Evolutionary conservation across 1,140 invertebrate genomes (phyloP), one percentile per base, ranked within the genome.

Genomic region (Limonius californicus): DNA sequence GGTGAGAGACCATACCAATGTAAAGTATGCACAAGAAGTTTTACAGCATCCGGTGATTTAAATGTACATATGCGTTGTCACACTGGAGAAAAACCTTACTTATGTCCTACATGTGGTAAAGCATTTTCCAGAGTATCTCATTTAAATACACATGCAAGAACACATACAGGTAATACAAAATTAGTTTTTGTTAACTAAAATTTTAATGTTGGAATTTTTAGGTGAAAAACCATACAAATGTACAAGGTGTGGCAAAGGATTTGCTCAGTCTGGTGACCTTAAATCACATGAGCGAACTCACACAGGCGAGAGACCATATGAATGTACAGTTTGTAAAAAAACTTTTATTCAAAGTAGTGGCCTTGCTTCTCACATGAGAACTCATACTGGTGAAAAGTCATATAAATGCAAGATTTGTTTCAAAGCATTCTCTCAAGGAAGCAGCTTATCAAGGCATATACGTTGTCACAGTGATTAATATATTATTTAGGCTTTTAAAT

Each of bases 141-240:
- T 43, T 27, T 61, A 4, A 43, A 61, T 14, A 32, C 27, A n/a
- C 59, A 61, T 27, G 23, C 35, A 15, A 30, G 59, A 21, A 61
- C 43, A 18, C 59, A 61, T 19, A 61, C 45, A 19, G 45, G 45
- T 39, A 39, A 11, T 39, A 12, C n/a, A n/a, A n/a, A n/a, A n/a
- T n/a, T n/a, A n/a, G n/a, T n/a, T n/a, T n/a, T n/a, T n/a, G n/a
- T n/a, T n/a, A n/a, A n/a, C n/a, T n/a, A n/a, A n/a, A n/a, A n/a
- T n/a, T n/a, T n/a, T n/a, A n/a, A n/a, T n/a, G n/a, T n/a, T n/a
- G n/a, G 11, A 11, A 39, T 39, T 39, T 39, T 39, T 12, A 0
- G 86, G 87, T 0, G 89, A 90, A 72, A 89, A 89, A 74, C 84
- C 89, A 12, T 91, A 89, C 70, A 79, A 86, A 23, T 91, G 89